Percentiles rank a stretch among this genome's conserved stretches.
These are phyloP conservation scores for Natator depressus DNA, from an alignment of 2,113 vertebrate species.

Conservation along the genomic window DNA sequence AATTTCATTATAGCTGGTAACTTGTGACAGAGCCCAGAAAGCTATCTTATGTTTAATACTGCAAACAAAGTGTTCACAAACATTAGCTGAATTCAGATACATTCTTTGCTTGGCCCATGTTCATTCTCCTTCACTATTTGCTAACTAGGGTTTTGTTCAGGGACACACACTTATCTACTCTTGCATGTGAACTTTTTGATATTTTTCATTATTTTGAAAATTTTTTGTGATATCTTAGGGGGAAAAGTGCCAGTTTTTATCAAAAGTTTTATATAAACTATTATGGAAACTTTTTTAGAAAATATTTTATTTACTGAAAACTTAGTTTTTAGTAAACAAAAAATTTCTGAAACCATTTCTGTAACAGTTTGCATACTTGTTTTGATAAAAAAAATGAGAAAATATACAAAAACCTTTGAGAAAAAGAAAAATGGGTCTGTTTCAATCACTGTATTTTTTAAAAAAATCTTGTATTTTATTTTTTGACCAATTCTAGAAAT, in stretches of 20 bases:
- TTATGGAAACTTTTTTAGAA: not conserved
- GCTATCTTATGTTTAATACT: not conserved
- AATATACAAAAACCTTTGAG: too few species aligned
- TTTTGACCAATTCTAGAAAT: not conserved
- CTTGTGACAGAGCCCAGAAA: not conserved
- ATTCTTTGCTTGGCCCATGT: not conserved
- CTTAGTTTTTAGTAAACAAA: not conserved
- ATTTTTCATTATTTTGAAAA: not conserved
- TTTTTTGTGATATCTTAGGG: too few species aligned
- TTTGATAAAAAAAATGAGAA: not conserved
- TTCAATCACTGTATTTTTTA: not conserved
- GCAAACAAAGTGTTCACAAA: not conserved
- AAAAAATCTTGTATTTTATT: not conserved
- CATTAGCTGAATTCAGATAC: not conserved
- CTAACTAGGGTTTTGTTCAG: not conserved
- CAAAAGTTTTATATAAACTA: not conserved
- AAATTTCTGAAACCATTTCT: not conserved
- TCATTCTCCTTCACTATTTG: not conserved
- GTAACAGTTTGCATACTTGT: not conserved
- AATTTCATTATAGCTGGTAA: not conserved
- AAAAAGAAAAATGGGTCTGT: not conserved
- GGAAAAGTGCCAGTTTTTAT: not conserved
- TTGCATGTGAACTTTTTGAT: not conserved
- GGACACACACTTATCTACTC: not conserved
- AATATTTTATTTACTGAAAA: not conserved